phyloP scores from a whole-genome alignment of 2,888 invertebrate species.

The Pheosia tremula region DNA sequence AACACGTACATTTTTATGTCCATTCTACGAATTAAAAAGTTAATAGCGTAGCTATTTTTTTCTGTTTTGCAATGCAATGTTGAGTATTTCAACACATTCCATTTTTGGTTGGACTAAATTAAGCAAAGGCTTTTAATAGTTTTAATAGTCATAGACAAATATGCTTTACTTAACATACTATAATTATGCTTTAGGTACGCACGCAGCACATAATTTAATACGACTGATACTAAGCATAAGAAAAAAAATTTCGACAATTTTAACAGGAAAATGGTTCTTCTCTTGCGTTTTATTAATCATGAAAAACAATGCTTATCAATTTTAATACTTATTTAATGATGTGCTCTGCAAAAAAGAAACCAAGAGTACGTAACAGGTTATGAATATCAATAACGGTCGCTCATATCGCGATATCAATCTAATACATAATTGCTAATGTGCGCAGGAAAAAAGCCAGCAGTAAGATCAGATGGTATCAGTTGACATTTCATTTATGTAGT shows the following conservation, averaged over 20 bases:
- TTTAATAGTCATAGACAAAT: not conserved
- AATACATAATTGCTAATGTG: conserved; percentile 29
- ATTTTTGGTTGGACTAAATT: not conserved
- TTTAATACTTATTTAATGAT: conserved; percentile 6
- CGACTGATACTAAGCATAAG: too few relatives aligned
- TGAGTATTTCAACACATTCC: conserved; percentile 1
- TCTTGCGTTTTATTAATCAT: not conserved
- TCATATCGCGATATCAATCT: conserved; percentile 28
- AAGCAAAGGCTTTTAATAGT: not conserved
- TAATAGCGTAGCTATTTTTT: conserved; percentile 10
- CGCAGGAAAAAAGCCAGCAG: conserved; percentile 39
- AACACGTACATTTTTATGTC: conserved; percentile 1
- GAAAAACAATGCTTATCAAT: not conserved
- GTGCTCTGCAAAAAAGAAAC: conserved; percentile 17
- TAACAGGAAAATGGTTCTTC: not conserved
- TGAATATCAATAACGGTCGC: conserved; percentile 31
- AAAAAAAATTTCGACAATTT: not conserved
- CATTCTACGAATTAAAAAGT: conserved; percentile 4
- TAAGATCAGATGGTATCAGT: conserved; percentile 38
- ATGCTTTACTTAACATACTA: too few relatives aligned
- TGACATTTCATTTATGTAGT: conserved; percentile 48
- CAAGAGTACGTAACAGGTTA: conserved; percentile 24
- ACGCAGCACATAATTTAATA: too few relatives aligned
- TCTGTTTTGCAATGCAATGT: conserved; percentile 10
- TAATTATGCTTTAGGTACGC: too few relatives aligned